Evolutionary conservation across 2,797 vertebrate species (phyloP), one percentile per base, ranked within the genome.

Genomic region (Dermochelys coriacea): DNA sequence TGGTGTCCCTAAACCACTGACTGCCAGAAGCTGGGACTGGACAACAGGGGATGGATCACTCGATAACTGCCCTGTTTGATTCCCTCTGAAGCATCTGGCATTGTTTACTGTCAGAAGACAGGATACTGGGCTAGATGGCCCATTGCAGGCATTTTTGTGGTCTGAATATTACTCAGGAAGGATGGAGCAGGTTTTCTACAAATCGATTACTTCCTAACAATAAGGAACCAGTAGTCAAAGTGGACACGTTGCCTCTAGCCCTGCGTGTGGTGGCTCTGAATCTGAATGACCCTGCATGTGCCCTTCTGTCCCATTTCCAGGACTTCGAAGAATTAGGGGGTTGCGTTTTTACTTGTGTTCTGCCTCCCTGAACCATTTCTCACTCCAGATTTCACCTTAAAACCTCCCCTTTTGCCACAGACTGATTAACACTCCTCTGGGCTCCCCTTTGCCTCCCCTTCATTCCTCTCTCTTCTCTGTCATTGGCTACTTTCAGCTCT

Each of bases 151-250:
- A 1, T 6, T 19, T 1, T 31, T 29, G 29, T 29, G 12, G 27
- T 59, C 79, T 31, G 31, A 18, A 0, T 31, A 47, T 50, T 84
- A 12, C 0, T 0, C 27, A 55, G 80, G 57, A 8, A 88, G 80
- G 31, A 2, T 0, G 71, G 15, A 1, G 45, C 31, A 68, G 45
- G 1, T 52, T 34, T 91, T 34, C 80, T 84, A 52, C 41, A 12
- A 6, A 1, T 21, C 14, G 1, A 0, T 3, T 55, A 51, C 50
- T 80, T 92, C 55, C 64, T 59, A 74, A 0, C 27, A 6, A 47
- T 34, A 55, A 64, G 82, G 82, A 21, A 1, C 8, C 34, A 1
- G 6, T 12, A 59, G 29, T 12, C 57, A 31, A 29, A 61, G 27
- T n/a, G 80, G 14, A 8, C 21, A 4, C n/a, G 45, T 79, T 54